Percentiles rank a stretch among this genome's conserved stretches.
phyloP scores from a whole-genome alignment of 2,797 vertebrate genomes.

The Huso huso region DNA sequence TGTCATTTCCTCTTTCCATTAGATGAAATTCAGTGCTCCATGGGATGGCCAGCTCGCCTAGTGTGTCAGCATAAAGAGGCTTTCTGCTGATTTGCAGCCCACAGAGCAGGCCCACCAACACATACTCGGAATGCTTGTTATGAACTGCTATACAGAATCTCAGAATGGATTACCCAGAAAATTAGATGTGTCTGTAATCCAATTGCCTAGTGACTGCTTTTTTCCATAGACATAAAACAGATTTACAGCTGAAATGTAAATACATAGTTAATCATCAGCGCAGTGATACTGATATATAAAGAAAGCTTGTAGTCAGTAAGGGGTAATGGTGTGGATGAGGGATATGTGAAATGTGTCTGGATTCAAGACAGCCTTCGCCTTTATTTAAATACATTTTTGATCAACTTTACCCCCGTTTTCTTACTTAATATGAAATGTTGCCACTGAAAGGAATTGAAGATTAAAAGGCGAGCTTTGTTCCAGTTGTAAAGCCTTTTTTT shows the following conservation, averaged over 20 bases:
- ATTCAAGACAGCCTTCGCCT: too few species aligned
- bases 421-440: too few species aligned
- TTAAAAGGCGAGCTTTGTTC: too few species aligned
- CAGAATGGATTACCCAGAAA: constrained; percentile 43
- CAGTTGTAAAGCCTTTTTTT: too few species aligned
- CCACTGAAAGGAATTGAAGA: too few species aligned
- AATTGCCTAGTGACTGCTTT: constrained; percentile 19
- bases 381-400: too few species aligned
- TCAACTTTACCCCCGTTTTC: too few species aligned
- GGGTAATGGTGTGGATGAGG: too few species aligned
- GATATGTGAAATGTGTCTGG: too few species aligned
- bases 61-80: constrained; percentile 17
- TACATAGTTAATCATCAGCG: constrained; percentile 21
- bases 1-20: constrained; percentile 32
- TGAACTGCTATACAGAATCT: constrained; percentile 45
- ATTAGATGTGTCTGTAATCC: constrained; percentile 35
- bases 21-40: constrained; percentile 31
- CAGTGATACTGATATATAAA: too few species aligned
- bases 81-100: constrained; percentile 34
- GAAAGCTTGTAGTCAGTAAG: too few species aligned
- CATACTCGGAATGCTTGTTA: constrained; percentile 28
- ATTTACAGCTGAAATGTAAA: constrained; percentile 38
- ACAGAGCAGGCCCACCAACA: constrained; percentile 30
- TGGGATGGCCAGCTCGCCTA: background rate
- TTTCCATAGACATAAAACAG: constrained; percentile 25